A percentile compares a stretch with the other conserved stretches of the same genome.
phyloP scores from a whole-genome alignment of 2,888 invertebrate species.

The Dusona sp. region DNA sequence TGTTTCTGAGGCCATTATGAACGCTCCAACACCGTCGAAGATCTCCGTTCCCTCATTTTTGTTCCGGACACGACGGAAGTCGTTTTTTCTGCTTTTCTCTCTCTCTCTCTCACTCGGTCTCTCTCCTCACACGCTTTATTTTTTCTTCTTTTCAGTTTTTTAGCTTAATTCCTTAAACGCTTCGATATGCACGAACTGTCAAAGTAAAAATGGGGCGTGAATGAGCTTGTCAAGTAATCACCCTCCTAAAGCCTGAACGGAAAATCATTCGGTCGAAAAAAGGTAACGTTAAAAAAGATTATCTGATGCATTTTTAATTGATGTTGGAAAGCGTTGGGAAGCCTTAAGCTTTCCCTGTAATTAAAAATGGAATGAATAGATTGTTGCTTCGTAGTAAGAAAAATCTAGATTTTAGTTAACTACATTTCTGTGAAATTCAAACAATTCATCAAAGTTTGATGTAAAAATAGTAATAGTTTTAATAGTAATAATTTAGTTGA shows the following conservation, averaged over 20 bases:
- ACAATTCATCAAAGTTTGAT: not conserved
- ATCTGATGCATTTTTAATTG: slow-evolving; percentile 2
- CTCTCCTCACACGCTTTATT: not conserved
- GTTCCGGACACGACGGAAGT: slow-evolving; percentile 50
- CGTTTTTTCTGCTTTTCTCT: slow-evolving; percentile 47
- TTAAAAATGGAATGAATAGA: not conserved
- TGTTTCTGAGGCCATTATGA: slow-evolving; percentile 66
- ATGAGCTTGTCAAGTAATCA: slow-evolving; percentile 45
- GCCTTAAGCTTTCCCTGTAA: not conserved
- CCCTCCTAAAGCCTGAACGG: slow-evolving; percentile 6
- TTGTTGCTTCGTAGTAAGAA: not conserved
- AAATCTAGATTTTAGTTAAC: not conserved
- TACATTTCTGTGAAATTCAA: not conserved
- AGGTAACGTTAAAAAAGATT: not conserved
- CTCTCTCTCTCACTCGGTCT: not conserved
- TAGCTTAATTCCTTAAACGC: slow-evolving; percentile 35
- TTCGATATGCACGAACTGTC: slow-evolving; percentile 39
- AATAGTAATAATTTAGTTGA: not conserved
- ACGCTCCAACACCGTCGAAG: slow-evolving; percentile 44
- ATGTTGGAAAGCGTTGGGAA: not conserved
- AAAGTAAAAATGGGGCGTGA: slow-evolving; percentile 47
- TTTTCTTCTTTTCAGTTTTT: slow-evolving; percentile 13
- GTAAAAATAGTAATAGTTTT: not conserved
- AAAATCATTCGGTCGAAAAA: slow-evolving; percentile 14
- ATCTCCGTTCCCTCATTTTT: slow-evolving; percentile 32